Conservation (phyloP, 2,888 invertebrate genomes). For the Diaperis boleti region DNA sequence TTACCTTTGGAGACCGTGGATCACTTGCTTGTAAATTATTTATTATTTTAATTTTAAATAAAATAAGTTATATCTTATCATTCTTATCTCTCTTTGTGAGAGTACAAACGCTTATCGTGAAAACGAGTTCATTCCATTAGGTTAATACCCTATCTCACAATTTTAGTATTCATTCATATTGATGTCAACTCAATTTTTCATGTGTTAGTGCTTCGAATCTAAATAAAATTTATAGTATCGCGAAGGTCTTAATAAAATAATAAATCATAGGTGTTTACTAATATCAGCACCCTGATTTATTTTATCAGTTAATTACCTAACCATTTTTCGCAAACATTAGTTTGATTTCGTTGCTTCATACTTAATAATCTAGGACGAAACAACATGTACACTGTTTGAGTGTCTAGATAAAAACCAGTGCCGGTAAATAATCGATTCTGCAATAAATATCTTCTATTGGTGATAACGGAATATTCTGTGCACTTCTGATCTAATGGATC, state of each 20-base stretch:
- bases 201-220: no score
- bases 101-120: no score
- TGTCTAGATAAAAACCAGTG: constrained; percentile 13
- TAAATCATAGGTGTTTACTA: constrained; percentile 17
- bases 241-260: constrained; percentile 3
- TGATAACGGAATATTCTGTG: no score
- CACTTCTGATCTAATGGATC: no score
- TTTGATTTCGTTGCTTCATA: constrained; percentile 20
- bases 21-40: no score
- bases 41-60: no score
- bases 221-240: not conserved
- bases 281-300: not conserved
- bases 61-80: no score
- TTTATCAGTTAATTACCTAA: constrained; percentile 9
- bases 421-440: not conserved
- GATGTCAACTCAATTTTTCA: constrained; percentile 7
- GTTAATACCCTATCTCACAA: no score
- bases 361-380: constrained; percentile 13
- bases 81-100: no score
- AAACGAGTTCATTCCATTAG: no score
- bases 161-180: constrained; percentile 28
- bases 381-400: constrained; percentile 15
- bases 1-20: no score
- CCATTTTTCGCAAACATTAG: constrained; percentile 14
- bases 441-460: no score